These are phyloP conservation scores for Cyanistes caeruleus DNA, from an alignment of 2,113 vertebrate genomes.

Conservation along the genomic window DNA sequence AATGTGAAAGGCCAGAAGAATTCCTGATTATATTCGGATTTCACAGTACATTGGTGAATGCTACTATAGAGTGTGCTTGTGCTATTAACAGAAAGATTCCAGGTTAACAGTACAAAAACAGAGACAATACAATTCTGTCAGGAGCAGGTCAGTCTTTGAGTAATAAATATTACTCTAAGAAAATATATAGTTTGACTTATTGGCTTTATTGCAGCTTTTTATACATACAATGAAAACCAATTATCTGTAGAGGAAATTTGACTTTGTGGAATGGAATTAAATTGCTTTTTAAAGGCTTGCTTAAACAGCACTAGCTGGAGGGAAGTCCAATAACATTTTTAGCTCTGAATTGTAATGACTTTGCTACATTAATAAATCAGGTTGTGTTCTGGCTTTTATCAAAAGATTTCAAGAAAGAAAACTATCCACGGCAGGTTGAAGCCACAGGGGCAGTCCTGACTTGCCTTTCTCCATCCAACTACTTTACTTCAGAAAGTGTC, in stretches of 20 bases:
- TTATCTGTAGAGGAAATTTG: conserved; percentile 79
- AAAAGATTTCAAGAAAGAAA: conserved; percentile 63
- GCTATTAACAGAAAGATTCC: background rate
- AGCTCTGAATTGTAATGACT: conserved; percentile 70
- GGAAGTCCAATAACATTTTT: conserved; percentile 71
- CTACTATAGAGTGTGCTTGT: background rate
- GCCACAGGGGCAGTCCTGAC: background rate
- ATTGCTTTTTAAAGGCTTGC: conserved; percentile 77
- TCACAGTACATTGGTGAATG: background rate
- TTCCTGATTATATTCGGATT: background rate
- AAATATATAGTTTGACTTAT: conserved; percentile 37
- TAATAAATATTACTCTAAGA: conserved; percentile 32
- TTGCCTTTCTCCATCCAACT: background rate
- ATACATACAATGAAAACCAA: conserved; percentile 72
- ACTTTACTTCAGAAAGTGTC: conserved; percentile 1
- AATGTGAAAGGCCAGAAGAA: background rate
- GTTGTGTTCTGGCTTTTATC: conserved; percentile 68
- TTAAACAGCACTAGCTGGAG: conserved; percentile 71
- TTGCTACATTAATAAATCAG: conserved; percentile 71
- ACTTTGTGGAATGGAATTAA: conserved; percentile 76
- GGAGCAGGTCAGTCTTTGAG: background rate
- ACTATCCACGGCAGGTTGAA: conserved; percentile 24
- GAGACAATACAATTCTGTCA: background rate
- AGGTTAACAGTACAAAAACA: background rate
- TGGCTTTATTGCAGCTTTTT: conserved; percentile 62